Evolutionary conservation across 2,113 vertebrate genomes (phyloP).

Genomic region (Oenanthe melanoleuca): DNA sequence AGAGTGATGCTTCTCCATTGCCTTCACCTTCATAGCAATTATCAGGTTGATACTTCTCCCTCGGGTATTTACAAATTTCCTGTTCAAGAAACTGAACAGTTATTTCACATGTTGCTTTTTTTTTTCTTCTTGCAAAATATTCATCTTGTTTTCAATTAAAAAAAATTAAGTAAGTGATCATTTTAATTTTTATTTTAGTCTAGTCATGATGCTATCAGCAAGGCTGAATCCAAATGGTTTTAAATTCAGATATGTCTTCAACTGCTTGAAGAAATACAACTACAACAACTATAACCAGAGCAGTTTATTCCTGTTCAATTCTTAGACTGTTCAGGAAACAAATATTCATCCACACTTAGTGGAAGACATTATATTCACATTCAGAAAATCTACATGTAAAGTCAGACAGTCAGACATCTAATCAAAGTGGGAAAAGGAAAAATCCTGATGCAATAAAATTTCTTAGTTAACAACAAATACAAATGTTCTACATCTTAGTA

Average conservation of each 20-base stretch:
- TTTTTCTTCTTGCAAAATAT: background rate
- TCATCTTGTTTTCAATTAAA: background rate
- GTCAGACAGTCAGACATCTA: background rate
- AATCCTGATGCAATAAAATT: background rate
- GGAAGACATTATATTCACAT: background rate
- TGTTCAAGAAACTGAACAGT: background rate
- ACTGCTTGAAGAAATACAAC: background rate
- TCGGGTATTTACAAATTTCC: fast-evolving
- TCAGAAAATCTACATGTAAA: background rate
- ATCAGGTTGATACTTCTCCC: background rate
- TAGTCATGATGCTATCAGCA: background rate
- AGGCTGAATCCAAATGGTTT: background rate
- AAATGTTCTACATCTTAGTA: background rate
- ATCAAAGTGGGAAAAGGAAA: background rate
- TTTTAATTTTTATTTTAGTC: background rate
- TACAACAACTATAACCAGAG: background rate
- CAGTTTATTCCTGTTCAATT: background rate
- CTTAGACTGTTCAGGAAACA: background rate
- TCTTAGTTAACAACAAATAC: background rate
- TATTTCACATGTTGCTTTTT: background rate
- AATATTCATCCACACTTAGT: background rate
- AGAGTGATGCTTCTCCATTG: background rate
- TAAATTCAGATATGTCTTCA: background rate
- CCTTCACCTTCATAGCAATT: background rate
- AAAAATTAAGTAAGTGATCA: background rate